Evolutionary conservation across 2,113 vertebrate species (phyloP), one percentile per base, ranked within the genome.

Genomic region (Apus apus): DNA sequence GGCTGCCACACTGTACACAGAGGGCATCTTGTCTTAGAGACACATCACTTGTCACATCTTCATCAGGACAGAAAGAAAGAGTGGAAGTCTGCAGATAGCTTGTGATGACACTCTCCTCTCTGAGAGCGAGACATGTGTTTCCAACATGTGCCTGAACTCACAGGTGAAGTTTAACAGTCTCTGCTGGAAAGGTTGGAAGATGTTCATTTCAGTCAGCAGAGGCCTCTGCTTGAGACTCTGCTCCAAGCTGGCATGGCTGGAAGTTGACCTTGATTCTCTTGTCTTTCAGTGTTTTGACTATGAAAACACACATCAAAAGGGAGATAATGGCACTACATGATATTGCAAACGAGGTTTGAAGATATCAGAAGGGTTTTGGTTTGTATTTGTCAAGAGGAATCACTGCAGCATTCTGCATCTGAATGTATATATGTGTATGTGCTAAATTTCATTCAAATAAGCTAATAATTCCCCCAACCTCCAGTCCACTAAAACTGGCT

Each of bases 41-140:
- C 2, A 14, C 21, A 22, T 43, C 0, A 1, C 23, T 43, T 4
- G 1, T 34, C 53, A 57, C 18, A 4, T 25, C 20, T 74, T 87
- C 20, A 40, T 87, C 20, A 40, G 40, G 26, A 30, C 8, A 23
- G 30, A 66, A 72, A 56, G 12, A 9, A 48, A 3, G 8, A 29
- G 13, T 25, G 15, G 15, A 32, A 60, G 4, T 53, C 30, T 60
- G n/a, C 25, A 51, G 5, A 21, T 9, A 30, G 7, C 12, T 71
- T 43, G 10, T 40, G 53, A 32, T 43, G 62, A 6, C 15, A 29
- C 13, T 8, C 5, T 72, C n/a, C 30, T 38, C 7, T 36, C 15
- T 78, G 22, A 32, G 30, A 17, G 14, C 20, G 40, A 83, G 34
- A 16, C 15, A 13, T 38, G 4, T 23, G 18, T 16, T 57, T 89